These are phyloP conservation scores for Fistularia commersonii DNA, from an alignment of 2,797 vertebrate genomes.

Conservation along the genomic window DNA sequence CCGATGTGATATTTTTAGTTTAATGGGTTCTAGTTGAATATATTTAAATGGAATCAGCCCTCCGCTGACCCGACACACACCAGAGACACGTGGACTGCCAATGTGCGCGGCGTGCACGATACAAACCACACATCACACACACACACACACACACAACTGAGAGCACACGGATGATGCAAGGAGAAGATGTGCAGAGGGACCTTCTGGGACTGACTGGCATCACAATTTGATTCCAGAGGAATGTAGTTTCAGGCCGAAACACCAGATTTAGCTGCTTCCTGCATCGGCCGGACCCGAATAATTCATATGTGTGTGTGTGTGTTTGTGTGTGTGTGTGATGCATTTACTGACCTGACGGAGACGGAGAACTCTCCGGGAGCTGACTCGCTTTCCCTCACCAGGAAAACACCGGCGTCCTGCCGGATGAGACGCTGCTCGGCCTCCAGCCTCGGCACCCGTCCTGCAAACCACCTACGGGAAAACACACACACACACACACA, in stretches of 20 bases:
- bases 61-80: conserved; percentile 36
- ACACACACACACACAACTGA: conserved; percentile 6
- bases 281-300: too few relatives aligned
- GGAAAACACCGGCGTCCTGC: conserved; percentile 76
- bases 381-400: conserved; percentile 89
- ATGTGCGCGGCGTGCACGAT: conserved; percentile 20
- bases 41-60: conserved; percentile 39
- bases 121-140: background rate
- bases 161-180: background rate
- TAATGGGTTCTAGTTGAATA: conserved; percentile 22
- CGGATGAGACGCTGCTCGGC: conserved; percentile 81
- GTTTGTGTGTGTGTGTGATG: conserved; percentile 5
- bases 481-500: conserved; percentile 5
- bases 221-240: background rate
- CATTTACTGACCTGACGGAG: conserved; percentile 84
- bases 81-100: conserved; percentile 32
- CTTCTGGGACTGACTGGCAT: background rate
- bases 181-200: too few relatives aligned
- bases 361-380: conserved; percentile 89
- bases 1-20: conserved; percentile 54
- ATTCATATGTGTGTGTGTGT: background rate
- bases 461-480: conserved; percentile 81
- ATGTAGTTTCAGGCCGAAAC: background rate
- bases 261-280: too few relatives aligned
- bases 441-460: conserved; percentile 80